Conservation (phyloP, 2,797 vertebrate genomes). For the Sebastes ruberrimus region DNA sequence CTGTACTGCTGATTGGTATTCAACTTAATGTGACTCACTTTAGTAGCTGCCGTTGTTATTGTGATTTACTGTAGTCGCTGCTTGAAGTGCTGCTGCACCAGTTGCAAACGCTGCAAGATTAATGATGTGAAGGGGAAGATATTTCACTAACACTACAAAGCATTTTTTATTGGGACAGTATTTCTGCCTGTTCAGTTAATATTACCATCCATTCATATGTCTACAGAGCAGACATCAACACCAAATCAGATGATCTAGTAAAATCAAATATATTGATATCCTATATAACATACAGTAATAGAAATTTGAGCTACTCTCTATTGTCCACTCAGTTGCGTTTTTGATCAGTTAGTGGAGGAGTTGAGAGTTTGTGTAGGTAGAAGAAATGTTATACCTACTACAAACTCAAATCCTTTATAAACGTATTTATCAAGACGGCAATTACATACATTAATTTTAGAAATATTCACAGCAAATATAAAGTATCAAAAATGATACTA, state of each 20-base stretch:
- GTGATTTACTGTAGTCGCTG: not conserved
- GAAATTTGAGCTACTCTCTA: not conserved
- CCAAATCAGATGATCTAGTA: not conserved
- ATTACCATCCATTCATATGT: not conserved
- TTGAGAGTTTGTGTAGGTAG: too few relatives aligned
- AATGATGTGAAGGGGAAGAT: not conserved
- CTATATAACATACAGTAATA: not conserved
- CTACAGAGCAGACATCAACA: not conserved
- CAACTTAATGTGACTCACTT: not conserved
- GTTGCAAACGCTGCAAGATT: not conserved
- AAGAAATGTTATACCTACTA: too few relatives aligned
- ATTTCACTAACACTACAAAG: not conserved
- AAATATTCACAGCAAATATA: too few relatives aligned
- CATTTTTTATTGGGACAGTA: not conserved
- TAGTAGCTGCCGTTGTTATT: not conserved
- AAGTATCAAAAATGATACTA: too few relatives aligned
- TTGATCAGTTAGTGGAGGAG: not conserved
- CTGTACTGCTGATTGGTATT: not conserved
- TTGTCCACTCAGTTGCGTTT: not conserved
- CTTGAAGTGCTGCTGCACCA: not conserved
- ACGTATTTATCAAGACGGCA: not conserved
- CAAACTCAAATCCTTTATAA: not conserved
- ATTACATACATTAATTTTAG: too few relatives aligned
- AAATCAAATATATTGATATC: not conserved
- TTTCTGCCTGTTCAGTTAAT: not conserved